These are phyloP conservation scores for Eurytoma californica DNA, from an alignment of 2,888 invertebrate genomes.

Conservation along the genomic window DNA sequence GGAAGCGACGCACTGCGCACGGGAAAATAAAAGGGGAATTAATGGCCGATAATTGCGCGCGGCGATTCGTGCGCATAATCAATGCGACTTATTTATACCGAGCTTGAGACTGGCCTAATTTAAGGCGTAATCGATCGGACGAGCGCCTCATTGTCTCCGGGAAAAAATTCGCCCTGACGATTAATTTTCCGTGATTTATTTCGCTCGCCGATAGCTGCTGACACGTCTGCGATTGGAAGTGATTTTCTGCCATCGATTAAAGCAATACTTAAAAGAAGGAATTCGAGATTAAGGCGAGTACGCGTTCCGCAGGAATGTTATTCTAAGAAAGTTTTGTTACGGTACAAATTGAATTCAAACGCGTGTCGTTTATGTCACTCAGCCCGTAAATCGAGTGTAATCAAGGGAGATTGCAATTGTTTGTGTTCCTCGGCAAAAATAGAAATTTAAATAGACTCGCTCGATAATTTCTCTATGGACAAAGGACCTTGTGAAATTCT, in stretches of 20 bases:
- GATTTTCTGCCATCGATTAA: neutral
- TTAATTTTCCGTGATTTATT: neutral
- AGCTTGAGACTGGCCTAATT: slow-evolving; percentile 26
- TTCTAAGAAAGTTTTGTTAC: neutral
- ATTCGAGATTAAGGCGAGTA: neutral
- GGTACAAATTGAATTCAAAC: neutral
- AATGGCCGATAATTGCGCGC: slow-evolving; percentile 58
- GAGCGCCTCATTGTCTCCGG: slow-evolving; percentile 8
- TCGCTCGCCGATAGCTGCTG: neutral
- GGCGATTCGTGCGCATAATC: slow-evolving; percentile 38
- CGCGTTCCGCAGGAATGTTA: neutral
- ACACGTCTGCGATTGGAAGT: neutral
- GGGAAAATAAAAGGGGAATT: slow-evolving; percentile 52
- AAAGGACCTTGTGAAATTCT: slow-evolving; percentile 30
- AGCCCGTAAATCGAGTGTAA: neutral
- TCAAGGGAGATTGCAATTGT: neutral
- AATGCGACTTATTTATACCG: slow-evolving; percentile 29
- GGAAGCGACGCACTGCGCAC: slow-evolving; percentile 49
- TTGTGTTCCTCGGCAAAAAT: neutral
- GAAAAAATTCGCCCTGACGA: neutral
- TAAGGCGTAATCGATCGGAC: slow-evolving; percentile 13
- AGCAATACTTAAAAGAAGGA: neutral
- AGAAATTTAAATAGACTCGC: neutral
- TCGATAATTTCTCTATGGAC: slow-evolving; percentile 17
- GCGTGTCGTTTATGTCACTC: neutral